Percentiles rank a stretch among this genome's conserved stretches.
Evolutionary conservation across 2,113 vertebrate genomes (phyloP).

Genomic region (Corythaeola cristata): DNA sequence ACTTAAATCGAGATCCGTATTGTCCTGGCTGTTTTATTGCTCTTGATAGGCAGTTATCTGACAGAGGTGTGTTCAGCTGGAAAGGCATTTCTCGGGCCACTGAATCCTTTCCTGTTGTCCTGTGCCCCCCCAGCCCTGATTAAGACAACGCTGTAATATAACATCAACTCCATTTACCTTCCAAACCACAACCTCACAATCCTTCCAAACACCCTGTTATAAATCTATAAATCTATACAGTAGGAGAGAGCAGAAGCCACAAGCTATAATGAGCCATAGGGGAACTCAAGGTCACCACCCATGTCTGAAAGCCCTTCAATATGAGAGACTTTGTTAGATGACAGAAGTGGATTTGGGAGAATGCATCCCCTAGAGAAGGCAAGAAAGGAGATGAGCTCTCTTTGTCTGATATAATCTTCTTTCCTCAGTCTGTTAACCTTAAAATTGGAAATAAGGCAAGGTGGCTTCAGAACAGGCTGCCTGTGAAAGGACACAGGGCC

Average conservation of each 20-base stretch:
- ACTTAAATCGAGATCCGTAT: neutral
- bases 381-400: neutral
- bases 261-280: slow-evolving; percentile 18
- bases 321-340: neutral
- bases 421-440: slow-evolving; percentile 33
- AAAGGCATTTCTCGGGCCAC: slow-evolving; percentile 36
- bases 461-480: neutral
- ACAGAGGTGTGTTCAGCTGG: slow-evolving; percentile 30
- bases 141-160: neutral
- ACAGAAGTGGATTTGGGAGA: slow-evolving; percentile 2
- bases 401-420: slow-evolving; percentile 7
- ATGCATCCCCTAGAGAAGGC: neutral
- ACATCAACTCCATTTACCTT: slow-evolving; percentile 23
- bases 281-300: slow-evolving; percentile 37
- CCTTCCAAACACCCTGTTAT: neutral
- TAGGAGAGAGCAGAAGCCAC: slow-evolving; percentile 4
- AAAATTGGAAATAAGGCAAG: slow-evolving; percentile 10
- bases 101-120: neutral
- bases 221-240: slow-evolving; percentile 20
- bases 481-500: neutral
- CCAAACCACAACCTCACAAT: slow-evolving; percentile 8
- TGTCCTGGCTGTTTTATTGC: slow-evolving; percentile 5
- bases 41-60: neutral
- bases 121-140: neutral
- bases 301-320: neutral